phyloP scores from a whole-genome alignment of 2,113 vertebrate genomes.

The Aldabrachelys gigantea region DNA sequence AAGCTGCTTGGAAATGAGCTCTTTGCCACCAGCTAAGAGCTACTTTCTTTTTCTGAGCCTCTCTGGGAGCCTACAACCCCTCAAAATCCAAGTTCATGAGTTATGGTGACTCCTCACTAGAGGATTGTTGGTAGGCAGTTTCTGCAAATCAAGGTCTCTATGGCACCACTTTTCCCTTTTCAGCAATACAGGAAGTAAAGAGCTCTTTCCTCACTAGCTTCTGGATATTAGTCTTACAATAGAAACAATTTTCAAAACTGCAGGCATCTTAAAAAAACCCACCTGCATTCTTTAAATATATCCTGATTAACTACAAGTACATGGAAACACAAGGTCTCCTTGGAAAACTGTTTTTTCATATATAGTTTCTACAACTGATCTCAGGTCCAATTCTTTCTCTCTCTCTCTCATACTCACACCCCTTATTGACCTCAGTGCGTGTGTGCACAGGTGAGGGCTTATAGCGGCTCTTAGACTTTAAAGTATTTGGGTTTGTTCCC shows the following conservation, averaged over 20 bases:
- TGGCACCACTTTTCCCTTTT: background rate
- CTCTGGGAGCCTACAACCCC: too few species aligned
- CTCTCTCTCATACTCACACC: background rate
- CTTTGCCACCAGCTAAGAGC: too few species aligned
- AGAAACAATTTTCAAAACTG: background rate
- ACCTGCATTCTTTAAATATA: background rate
- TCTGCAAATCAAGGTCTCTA: background rate
- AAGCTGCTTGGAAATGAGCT: too few species aligned
- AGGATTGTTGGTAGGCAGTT: background rate
- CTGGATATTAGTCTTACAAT: background rate
- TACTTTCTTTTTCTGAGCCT: too few species aligned
- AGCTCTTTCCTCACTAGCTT: background rate
- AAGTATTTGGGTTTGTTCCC: background rate
- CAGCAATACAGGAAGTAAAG: background rate
- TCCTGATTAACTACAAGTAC: background rate
- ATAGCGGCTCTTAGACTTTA: accelerated
- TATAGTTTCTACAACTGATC: background rate
- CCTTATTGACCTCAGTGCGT: background rate
- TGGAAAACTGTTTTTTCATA: background rate
- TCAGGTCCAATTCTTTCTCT: background rate
- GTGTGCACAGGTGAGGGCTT: background rate
- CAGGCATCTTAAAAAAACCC: background rate
- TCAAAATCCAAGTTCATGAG: too few species aligned
- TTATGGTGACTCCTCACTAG: too few species aligned
- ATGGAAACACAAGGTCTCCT: background rate